Conservation (phyloP, 2,888 invertebrate species). For the Dyspetes luteomarginatus region DNA sequence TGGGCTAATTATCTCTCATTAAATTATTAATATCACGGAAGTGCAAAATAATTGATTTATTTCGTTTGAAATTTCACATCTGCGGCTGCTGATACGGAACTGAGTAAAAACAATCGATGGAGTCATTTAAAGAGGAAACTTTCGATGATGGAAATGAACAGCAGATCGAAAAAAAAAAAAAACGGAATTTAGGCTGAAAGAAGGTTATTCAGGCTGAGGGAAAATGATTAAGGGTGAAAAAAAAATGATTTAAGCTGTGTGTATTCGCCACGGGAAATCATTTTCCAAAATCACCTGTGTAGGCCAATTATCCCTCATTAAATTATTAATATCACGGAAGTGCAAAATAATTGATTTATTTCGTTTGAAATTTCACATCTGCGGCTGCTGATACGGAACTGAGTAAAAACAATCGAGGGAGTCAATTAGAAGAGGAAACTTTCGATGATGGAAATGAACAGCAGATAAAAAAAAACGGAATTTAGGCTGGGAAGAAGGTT, state of each 20-base stretch:
- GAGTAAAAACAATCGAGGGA: background rate
- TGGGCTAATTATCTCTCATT: conserved; percentile 39
- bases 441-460: background rate
- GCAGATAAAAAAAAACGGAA: background rate
- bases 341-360: conserved; percentile 26
- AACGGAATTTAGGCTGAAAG: no score
- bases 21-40: conserved; percentile 42
- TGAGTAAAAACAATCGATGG: background rate
- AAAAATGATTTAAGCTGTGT: background rate
- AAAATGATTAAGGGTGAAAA: background rate
- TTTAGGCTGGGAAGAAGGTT: background rate
- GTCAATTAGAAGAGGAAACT: background rate
- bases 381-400: background rate
- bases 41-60: conserved; percentile 27
- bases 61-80: background rate
- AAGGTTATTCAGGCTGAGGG: background rate
- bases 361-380: background rate
- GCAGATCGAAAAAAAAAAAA: background rate
- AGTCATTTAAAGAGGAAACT: background rate
- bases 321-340: conserved; percentile 43
- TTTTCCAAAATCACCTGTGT: no score
- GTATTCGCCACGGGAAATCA: no score
- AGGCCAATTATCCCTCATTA: conserved; percentile 36
- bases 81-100: background rate
- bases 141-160: background rate